Percentiles rank a stretch among this genome's conserved stretches.
phyloP scores from a whole-genome alignment of 2,113 vertebrate genomes.

The Mugil cephalus region DNA sequence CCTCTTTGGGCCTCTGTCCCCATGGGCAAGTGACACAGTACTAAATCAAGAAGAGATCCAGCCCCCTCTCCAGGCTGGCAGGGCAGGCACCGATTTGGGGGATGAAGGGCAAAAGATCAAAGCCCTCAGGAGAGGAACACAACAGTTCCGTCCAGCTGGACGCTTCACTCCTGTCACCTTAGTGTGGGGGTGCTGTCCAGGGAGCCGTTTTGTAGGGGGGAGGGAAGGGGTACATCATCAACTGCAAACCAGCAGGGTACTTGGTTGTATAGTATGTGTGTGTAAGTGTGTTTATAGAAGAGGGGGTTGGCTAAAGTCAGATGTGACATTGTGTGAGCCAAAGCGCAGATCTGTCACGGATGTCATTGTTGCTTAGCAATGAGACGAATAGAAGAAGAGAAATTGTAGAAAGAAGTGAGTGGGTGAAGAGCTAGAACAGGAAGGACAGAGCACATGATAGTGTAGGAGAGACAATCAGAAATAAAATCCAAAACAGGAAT shows the following conservation, averaged over 20 bases:
- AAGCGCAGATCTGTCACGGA: slow-evolving; percentile 74
- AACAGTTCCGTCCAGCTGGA: slow-evolving; percentile 79
- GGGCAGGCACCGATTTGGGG: slow-evolving; percentile 53
- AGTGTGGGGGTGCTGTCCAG: slow-evolving; percentile 49
- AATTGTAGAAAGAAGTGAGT: slow-evolving; percentile 34
- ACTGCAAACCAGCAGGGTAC: slow-evolving; percentile 55
- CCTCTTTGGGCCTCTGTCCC: slow-evolving; percentile 22
- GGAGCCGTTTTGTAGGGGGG: slow-evolving; percentile 25
- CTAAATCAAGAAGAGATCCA: slow-evolving; percentile 71
- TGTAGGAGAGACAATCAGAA: background rate
- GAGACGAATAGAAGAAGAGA: slow-evolving; percentile 45
- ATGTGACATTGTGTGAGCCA: slow-evolving; percentile 68
- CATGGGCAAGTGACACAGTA: slow-evolving; percentile 35
- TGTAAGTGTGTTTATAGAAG: slow-evolving; percentile 47
- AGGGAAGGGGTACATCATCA: slow-evolving; percentile 59
- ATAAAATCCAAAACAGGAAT: slow-evolving; percentile 7
- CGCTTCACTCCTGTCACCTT: slow-evolving; percentile 74
- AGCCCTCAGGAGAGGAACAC: slow-evolving; percentile 72
- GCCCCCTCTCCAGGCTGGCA: slow-evolving; percentile 58
- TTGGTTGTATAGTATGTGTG: slow-evolving; percentile 42
- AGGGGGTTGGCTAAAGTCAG: slow-evolving; percentile 73
- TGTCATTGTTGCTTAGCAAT: slow-evolving; percentile 79
- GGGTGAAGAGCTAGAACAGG: slow-evolving; percentile 24
- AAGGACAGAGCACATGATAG: slow-evolving; percentile 21
- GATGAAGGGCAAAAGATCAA: slow-evolving; percentile 75